A percentile compares a stretch with the other conserved stretches of the same genome.
phyloP scores from a whole-genome alignment of 1,140 invertebrate genomes.

The Drosophila murphyi region DNA sequence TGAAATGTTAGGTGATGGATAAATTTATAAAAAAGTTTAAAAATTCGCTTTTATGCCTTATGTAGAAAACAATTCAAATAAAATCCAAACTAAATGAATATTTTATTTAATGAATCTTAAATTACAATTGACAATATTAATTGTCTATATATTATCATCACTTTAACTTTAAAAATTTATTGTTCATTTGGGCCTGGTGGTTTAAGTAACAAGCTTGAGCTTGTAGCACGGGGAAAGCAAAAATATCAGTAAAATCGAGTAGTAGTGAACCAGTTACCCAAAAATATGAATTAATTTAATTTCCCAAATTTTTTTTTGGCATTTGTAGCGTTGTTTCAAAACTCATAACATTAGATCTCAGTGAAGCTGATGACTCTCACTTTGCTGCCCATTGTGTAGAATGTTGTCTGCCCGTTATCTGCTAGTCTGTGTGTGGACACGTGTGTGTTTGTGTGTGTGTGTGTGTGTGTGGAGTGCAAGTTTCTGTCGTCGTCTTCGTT shows the following conservation, averaged over 20 bases:
- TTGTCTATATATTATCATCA: no score
- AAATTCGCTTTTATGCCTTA: not conserved
- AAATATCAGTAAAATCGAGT: no score
- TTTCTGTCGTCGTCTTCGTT: slow-evolving; percentile 77
- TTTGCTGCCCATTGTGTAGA: slow-evolving; percentile 69
- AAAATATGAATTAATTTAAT: slow-evolving; percentile 28
- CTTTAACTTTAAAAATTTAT: no score
- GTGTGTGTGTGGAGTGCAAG: slow-evolving; percentile 60
- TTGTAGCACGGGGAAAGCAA: no score
- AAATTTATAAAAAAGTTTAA: no score
- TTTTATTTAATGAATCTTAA: no score
- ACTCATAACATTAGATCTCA: slow-evolving; percentile 58
- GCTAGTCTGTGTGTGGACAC: slow-evolving; percentile 27
- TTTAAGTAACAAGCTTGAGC: no score
- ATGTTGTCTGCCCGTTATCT: slow-evolving; percentile 40
- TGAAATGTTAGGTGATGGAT: not conserved
- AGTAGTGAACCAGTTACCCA: not conserved
- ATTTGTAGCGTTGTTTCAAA: slow-evolving; percentile 37
- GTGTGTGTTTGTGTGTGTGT: slow-evolving; percentile 21
- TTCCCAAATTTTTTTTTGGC: slow-evolving; percentile 26
- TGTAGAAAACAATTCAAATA: no score
- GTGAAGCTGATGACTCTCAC: slow-evolving; percentile 63
- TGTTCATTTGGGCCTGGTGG: no score
- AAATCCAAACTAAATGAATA: no score
- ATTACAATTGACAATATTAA: no score